Base-by-base conservation (phyloP, 2,113 vertebrate species). In the Paralichthys olivaceus region DNA sequence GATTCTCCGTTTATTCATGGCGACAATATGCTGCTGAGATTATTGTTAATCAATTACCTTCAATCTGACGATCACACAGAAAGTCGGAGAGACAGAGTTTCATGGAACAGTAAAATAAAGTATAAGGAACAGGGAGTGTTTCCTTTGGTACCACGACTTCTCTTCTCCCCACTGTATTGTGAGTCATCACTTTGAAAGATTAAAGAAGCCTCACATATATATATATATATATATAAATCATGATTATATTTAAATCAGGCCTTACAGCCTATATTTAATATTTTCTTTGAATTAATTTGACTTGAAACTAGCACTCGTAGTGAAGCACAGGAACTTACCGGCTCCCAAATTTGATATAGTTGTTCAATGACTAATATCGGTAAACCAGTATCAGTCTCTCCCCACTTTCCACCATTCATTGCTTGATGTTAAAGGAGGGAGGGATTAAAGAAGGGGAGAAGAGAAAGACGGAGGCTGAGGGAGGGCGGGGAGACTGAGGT, bases 361-460 rank as follows among this genome's bases (percentile, higher is more conserved):
- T 47, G 17, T 47, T 47, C 17, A 5, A 47, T 51, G 49, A 51
- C 19, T n/a, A n/a, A n/a, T 26, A 32, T 43, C 1, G 2, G 59
- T 61, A 5, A 22, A 71, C 22, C 23, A 25, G 45, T 8, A 53
- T 58, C 28, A 40, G 34, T 76, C 51, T 7, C n/a, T 40, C 37
- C 28, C 26, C 25, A 62, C 61, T 43, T 69, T 79, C 60, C 54
- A 29, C 29, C 43, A 32, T 72, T 72, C 57, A 49, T 17, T 22
- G 37, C 22, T 65, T 57, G 51, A 83, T 75, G 90, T 83, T 75
- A 86, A 90, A 93, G 94, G 91, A 90, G 58, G 91, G 89, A 93
- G 68, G 79, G 94, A 93, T 83, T 79, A 72, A 91, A 88, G 32
- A 7, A 68, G 56, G 0, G 53, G 72, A 94, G 93, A 90, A 66